phyloP scores from a whole-genome alignment of 1,140 invertebrate species.

The Whitmania pigra region DNA sequence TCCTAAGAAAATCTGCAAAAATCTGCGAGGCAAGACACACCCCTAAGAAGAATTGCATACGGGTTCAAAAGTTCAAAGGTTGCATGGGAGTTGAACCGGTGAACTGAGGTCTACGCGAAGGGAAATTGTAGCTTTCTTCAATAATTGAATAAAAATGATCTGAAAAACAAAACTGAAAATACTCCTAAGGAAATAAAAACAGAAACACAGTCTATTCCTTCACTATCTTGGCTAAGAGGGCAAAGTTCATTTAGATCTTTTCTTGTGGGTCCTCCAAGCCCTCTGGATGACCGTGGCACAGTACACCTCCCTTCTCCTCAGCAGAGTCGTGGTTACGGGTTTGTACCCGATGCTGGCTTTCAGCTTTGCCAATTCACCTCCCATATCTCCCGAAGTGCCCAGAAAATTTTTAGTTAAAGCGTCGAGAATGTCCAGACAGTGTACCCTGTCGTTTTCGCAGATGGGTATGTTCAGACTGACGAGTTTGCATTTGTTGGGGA shows the following conservation, averaged over 20 bases:
- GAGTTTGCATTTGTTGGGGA: conserved; percentile 96
- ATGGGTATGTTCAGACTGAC: conserved; percentile 96
- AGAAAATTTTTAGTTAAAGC: conserved; percentile 82
- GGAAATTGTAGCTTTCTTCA: too few species aligned
- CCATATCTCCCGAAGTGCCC: conserved; percentile 60
- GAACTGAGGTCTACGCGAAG: too few species aligned
- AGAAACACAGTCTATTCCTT: too few species aligned
- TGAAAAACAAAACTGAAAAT: too few species aligned
- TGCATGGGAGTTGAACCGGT: too few species aligned
- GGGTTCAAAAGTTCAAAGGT: too few species aligned
- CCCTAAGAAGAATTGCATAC: too few species aligned
- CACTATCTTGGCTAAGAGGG: too few species aligned
- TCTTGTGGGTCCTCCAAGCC: conserved; percentile 41
- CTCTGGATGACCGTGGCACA: conserved; percentile 85
- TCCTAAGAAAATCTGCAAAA: too few species aligned
- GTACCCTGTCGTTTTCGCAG: conserved; percentile 87
- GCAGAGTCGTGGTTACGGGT: conserved; percentile 81
- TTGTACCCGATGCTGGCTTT: conserved; percentile 63
- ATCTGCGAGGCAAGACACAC: too few species aligned
- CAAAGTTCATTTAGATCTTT: not conserved
- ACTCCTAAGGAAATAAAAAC: too few species aligned
- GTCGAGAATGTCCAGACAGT: conserved; percentile 92
- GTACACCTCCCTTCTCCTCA: conserved; percentile 86
- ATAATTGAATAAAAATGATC: too few species aligned
- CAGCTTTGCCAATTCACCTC: conserved; percentile 9